Evolutionary conservation across 2,113 vertebrate genomes (phyloP).

Genomic region (Aphyosemion australe): DNA sequence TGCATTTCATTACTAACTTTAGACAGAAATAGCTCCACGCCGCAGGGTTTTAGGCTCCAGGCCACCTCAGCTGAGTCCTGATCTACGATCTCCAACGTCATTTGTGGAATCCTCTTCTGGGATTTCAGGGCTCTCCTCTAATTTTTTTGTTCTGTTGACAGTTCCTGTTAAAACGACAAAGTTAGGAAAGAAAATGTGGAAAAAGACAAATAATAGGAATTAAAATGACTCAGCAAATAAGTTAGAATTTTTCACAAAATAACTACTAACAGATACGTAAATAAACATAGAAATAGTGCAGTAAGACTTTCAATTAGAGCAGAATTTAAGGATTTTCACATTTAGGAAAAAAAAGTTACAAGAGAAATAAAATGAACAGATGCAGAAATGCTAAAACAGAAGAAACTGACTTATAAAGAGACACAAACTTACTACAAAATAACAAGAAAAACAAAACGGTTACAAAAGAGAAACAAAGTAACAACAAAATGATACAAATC

Average conservation of each 20-base stretch:
- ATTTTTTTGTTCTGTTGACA: neutral
- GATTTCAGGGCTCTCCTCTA: neutral
- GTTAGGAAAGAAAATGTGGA: neutral
- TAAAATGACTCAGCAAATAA: neutral
- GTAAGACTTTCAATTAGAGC: too few species aligned
- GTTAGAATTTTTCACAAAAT: too few species aligned
- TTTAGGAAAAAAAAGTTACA: too few species aligned
- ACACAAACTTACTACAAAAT: too few species aligned
- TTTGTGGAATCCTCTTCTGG: conserved; percentile 2
- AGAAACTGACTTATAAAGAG: too few species aligned
- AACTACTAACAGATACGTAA: too few species aligned
- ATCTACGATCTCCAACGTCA: conserved; percentile 32
- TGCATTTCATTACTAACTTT: conserved; percentile 69
- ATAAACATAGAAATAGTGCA: too few species aligned
- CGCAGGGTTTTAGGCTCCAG: conserved; percentile 40
- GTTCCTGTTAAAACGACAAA: neutral
- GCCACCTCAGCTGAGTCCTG: conserved; percentile 59
- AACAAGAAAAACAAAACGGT: neutral
- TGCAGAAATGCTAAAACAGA: neutral
- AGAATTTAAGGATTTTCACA: too few species aligned
- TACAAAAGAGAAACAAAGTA: neutral
- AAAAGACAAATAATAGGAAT: neutral
- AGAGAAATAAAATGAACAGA: too few species aligned
- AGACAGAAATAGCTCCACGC: conserved; percentile 60
- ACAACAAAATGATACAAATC: neutral